Conservation (phyloP, 2,888 invertebrate species). For the Iselma pallidipennis region DNA sequence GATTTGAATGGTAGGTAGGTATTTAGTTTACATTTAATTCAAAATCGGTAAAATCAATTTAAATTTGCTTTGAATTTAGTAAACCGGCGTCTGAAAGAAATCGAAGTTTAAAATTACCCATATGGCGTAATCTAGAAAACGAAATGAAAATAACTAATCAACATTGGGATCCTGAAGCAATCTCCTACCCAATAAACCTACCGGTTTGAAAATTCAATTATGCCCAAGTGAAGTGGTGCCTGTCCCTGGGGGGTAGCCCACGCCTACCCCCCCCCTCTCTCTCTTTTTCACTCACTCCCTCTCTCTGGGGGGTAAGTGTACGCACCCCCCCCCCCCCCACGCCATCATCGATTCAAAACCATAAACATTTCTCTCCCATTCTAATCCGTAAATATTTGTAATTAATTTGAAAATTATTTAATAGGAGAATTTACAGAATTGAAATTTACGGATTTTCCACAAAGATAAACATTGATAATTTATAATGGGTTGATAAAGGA, state of each 20-base stretch:
- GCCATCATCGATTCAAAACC: background rate
- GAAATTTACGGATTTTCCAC: background rate
- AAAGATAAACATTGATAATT: conserved; percentile 9
- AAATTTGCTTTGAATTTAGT: background rate
- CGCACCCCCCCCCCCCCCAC: conserved; percentile 20
- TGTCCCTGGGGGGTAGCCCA: conserved; percentile 42
- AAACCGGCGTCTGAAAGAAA: conserved; percentile 27
- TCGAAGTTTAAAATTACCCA: conserved; percentile 53
- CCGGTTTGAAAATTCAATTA: conserved; percentile 57
- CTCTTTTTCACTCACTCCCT: background rate
- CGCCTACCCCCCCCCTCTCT: conserved; percentile 29
- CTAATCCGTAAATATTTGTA: background rate
- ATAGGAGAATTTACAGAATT: background rate
- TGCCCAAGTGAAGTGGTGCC: conserved; percentile 49
- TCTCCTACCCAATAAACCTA: conserved; percentile 56
- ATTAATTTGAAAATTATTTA: background rate
- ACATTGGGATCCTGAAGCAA: conserved; percentile 48
- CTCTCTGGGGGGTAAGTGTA: conserved; percentile 29
- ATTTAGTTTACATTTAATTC: background rate
- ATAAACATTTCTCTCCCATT: background rate
- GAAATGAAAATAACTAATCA: conserved; percentile 55
- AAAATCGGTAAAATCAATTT: background rate
- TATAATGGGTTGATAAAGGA: conserved; percentile 10
- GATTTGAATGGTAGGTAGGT: background rate
- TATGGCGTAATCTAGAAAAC: conserved; percentile 52